These are phyloP conservation scores for Actinostola sp. DNA, from an alignment of 92 coral and sea anemone species.

Conservation along the genomic window DNA sequence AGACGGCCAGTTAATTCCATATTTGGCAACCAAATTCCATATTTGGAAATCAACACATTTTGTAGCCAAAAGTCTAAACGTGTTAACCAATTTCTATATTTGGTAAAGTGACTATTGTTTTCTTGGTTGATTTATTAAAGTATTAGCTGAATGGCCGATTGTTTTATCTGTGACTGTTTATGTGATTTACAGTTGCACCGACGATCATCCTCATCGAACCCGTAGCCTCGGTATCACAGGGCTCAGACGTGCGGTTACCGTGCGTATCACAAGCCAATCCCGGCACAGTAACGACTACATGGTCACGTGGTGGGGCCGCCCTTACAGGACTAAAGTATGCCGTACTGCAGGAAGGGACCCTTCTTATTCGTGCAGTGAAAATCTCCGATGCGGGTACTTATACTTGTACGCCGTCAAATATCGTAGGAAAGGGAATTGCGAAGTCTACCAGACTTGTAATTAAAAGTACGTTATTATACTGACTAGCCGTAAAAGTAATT, in stretches of 20 bases:
- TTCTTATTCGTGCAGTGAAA: conserved; percentile 74
- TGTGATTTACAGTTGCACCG: conserved; percentile 73
- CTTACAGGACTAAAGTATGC: conserved; percentile 56
- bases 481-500: too few relatives aligned
- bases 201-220: conserved; percentile 52
- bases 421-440: conserved; percentile 74
- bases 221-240: conserved; percentile 63
- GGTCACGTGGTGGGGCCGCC: conserved; percentile 69
- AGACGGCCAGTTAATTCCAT: too few relatives aligned
- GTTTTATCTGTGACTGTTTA: too few relatives aligned
- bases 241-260: conserved; percentile 82
- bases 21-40: too few relatives aligned
- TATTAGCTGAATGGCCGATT: too few relatives aligned
- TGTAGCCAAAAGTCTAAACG: not conserved
- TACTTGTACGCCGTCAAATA: conserved; percentile 85
- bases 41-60: too few relatives aligned
- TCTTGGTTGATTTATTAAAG: too few relatives aligned
- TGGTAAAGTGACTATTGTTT: too few relatives aligned
- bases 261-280: conserved; percentile 92
- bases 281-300: conserved; percentile 69
- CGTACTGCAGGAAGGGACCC: conserved; percentile 80
- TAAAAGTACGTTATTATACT: too few relatives aligned
- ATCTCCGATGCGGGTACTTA: conserved; percentile 83
- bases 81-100: too few relatives aligned
- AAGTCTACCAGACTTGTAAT: conserved; percentile 68